Base-by-base conservation (phyloP, 2,113 vertebrate genomes). In the Lonchura striata region DNA sequence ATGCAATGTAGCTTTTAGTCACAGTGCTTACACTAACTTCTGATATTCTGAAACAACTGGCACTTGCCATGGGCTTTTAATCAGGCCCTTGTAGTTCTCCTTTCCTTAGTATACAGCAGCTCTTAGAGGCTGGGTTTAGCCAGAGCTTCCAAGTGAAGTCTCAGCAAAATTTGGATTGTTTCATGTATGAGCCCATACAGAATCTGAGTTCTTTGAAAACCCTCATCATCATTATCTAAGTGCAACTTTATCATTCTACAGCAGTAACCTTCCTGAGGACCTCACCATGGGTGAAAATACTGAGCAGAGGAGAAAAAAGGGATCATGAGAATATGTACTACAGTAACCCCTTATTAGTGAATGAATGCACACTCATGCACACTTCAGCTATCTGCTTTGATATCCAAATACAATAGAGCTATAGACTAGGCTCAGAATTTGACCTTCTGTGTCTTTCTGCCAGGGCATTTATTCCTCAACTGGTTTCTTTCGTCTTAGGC, bases 361-460 rank as follows among this genome's bases (percentile, higher is more conserved):
- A 90, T 79, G 87, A 89, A 82, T 77, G 84, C 74, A 80, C 44
- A 65, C 71, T 91, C 75, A 77, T n/a, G 64, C 88, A 81, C 90
- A 81, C 79, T 96, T 96, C 52, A 82, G 71, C 80, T 95, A 86
- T 93, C 76, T 93, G 68, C 94, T 96, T 93, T 86, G 93, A 93
- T 90, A 95, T 60, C 69, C 85, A 83, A 64, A 83, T 18, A 95
- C 76, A 96, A 88, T 52, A 52, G 71, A 52, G 76, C 56, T 80
- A 81, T 39, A 92, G 76, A 86, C 71, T 46, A 56, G 47, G 71
- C 68, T 75, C 92, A 94, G 68, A 77, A 68, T 94, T 93, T 94
- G 96, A 95, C 90, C 89, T 94, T 90, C 89, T 77, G 16, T 47
- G 77, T 93, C 61, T 93, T 74, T 63, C 84, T 3, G 0, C 60